Percentiles rank a stretch among this genome's conserved stretches.
These are phyloP conservation scores for Apostichopus parvimensis DNA, from an alignment of 35 echinoderm and acorn worm genomes.

Conservation along the genomic window DNA sequence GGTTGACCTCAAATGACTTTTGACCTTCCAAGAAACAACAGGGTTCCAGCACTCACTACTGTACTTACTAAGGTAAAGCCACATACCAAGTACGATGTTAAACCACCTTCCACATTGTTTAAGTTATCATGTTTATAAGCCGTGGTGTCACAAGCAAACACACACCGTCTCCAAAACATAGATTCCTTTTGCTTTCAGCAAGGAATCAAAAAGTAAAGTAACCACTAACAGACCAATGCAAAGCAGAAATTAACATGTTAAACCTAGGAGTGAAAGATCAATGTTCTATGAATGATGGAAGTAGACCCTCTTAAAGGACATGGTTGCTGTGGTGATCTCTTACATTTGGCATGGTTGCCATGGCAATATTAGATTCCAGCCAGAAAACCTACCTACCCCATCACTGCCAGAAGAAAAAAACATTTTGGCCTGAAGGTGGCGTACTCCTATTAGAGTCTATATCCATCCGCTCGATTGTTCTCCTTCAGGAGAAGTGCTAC, in stretches of 20 bases:
- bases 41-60: not conserved
- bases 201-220: no score
- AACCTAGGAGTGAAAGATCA: constrained; percentile 79
- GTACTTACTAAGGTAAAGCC: not conserved
- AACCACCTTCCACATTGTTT: not conserved
- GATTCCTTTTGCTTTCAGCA: no score
- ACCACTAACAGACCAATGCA: no score
- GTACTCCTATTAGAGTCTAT: no score
- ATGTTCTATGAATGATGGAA: constrained; percentile 84
- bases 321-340: constrained; percentile 80
- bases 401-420: no score
- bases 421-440: no score
- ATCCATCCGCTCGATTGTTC: no score
- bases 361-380: no score
- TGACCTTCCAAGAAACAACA: not conserved
- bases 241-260: constrained; percentile 88
- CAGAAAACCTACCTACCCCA: no score
- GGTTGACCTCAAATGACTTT: not conserved
- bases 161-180: not conserved
- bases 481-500: no score
- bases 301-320: constrained; percentile 99
- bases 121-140: not conserved
- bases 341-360: no score
- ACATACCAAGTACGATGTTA: not conserved
- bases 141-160: not conserved